These are phyloP conservation scores for Ochropleura leucogaster DNA, from an alignment of 2,888 invertebrate species.

Conservation along the genomic window DNA sequence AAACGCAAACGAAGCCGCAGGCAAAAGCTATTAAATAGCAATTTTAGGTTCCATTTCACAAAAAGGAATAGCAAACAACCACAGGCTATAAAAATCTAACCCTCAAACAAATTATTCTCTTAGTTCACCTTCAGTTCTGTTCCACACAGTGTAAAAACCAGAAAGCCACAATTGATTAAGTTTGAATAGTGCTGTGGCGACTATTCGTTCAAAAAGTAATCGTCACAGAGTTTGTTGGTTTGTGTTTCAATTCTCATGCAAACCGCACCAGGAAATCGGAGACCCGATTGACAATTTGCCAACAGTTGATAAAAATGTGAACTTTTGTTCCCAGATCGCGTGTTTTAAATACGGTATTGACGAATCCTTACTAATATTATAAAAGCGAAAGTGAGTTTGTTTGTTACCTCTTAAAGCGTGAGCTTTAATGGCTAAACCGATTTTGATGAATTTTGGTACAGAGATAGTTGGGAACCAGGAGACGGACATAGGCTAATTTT, in stretches of 20 bases:
- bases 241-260: constrained; percentile 73
- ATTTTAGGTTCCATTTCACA: background rate
- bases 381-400: too few relatives aligned
- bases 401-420: too few relatives aligned
- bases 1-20: too few relatives aligned
- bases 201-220: constrained; percentile 71
- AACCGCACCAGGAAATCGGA: constrained; percentile 71
- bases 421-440: too few relatives aligned
- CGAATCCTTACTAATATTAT: too few relatives aligned
- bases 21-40: too few relatives aligned
- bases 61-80: background rate
- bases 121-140: constrained; percentile 15
- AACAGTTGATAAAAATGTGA: constrained; percentile 62
- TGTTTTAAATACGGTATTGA: constrained; percentile 41
- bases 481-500: too few relatives aligned
- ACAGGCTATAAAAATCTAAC: constrained; percentile 4
- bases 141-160: constrained; percentile 34
- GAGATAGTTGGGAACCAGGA: too few relatives aligned
- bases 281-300: constrained; percentile 74
- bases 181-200: constrained; percentile 64
- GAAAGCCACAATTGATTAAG: constrained; percentile 57
- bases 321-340: constrained; percentile 44
- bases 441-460: too few relatives aligned
- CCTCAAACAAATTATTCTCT: constrained; percentile 21
- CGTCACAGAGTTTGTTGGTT: constrained; percentile 70